Percentiles rank a stretch among this genome's conserved stretches.
Conservation (phyloP, 2,113 vertebrate species). For the Lichenostomus cassidix region DNA sequence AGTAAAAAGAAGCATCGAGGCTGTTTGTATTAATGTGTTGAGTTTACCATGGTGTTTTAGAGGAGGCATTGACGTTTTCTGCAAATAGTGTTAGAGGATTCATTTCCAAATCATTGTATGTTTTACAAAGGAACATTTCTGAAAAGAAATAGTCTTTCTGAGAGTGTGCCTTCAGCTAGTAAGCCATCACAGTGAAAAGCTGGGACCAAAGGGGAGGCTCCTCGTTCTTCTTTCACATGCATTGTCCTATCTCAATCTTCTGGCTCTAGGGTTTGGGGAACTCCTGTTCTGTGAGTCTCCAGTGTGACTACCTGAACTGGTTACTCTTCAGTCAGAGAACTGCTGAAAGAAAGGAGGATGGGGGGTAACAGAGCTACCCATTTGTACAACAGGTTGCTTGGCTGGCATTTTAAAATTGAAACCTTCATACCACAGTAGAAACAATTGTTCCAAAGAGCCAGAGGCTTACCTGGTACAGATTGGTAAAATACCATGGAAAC, state of each 20-base stretch:
- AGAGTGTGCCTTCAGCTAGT: neutral
- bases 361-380: neutral
- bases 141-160: neutral
- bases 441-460: neutral
- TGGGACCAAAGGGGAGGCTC: rapidly evolving
- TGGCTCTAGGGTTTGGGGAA: neutral
- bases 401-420: neutral
- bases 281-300: neutral
- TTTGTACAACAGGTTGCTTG: neutral
- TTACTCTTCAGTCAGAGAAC: neutral
- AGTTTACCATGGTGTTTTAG: neutral
- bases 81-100: neutral
- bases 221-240: neutral
- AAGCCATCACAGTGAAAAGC: neutral
- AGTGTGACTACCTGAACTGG: neutral
- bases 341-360: neutral
- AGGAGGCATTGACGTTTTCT: neutral
- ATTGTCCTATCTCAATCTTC: neutral
- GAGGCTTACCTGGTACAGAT: neutral
- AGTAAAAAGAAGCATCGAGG: neutral
- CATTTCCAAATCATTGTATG: neutral
- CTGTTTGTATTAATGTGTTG: neutral
- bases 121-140: neutral
- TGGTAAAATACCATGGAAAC: neutral
- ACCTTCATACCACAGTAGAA: neutral